These are phyloP conservation scores for Ericerus pela DNA, from an alignment of 1,140 invertebrate genomes.

Conservation along the genomic window DNA sequence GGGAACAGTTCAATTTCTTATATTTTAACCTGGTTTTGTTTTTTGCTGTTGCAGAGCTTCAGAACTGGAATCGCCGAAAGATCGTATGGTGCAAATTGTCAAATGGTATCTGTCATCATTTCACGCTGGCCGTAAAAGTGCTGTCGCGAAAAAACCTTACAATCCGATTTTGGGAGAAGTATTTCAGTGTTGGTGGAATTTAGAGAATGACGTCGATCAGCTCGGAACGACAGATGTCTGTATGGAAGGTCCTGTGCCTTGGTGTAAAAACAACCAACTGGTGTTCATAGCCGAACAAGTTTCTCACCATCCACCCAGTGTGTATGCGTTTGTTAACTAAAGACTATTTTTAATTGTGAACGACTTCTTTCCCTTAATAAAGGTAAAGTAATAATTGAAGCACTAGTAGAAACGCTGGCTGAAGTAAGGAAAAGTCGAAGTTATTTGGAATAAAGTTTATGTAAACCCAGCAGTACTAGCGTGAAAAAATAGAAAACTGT, in stretches of 20 bases:
- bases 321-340: too few relatives aligned
- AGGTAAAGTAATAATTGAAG: too few relatives aligned
- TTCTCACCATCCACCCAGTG: constrained; percentile 95
- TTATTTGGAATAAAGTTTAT: too few relatives aligned
- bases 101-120: constrained; percentile 94
- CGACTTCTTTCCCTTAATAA: too few relatives aligned
- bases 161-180: constrained; percentile 93
- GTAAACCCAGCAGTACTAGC: too few relatives aligned
- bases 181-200: constrained; percentile 78
- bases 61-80: constrained; percentile 61
- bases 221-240: background rate
- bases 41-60: constrained; percentile 49
- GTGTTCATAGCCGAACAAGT: constrained; percentile 96
- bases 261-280: constrained; percentile 63
- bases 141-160: constrained; percentile 93
- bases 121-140: constrained; percentile 86
- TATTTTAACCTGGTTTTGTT: constrained; percentile 5
- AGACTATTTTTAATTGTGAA: too few relatives aligned
- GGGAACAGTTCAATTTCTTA: background rate
- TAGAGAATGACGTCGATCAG: constrained; percentile 28
- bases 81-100: constrained; percentile 84
- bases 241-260: constrained; percentile 61
- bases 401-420: too few relatives aligned
- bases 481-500: too few relatives aligned
- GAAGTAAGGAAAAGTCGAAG: too few relatives aligned